Conservation (phyloP, 2,888 invertebrate species). For the Epinotia nisella region DNA sequence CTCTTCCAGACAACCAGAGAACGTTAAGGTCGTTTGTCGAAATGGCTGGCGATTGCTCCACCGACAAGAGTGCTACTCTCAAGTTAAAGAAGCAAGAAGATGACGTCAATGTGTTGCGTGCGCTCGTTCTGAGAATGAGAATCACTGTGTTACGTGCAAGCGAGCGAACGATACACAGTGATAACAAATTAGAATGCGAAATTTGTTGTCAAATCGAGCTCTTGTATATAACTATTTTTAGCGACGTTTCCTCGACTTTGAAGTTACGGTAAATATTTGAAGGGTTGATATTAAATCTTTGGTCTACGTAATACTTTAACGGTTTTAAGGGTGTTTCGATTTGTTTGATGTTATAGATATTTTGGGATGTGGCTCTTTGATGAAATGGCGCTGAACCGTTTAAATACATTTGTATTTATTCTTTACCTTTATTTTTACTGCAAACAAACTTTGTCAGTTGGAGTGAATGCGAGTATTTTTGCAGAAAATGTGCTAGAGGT, state of each 20-base stretch:
- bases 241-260: constrained; percentile 27
- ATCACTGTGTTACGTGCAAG: too few relatives aligned
- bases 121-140: too few relatives aligned
- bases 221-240: constrained; percentile 34
- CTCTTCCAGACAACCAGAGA: too few relatives aligned
- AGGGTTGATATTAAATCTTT: constrained; percentile 32
- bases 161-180: not conserved
- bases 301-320: constrained; percentile 18
- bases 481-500: too few relatives aligned
- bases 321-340: constrained; percentile 11
- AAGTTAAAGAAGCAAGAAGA: too few relatives aligned
- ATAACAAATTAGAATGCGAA: not conserved
- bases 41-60: too few relatives aligned
- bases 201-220: not conserved
- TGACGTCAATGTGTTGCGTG: too few relatives aligned
- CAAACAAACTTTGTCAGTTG: too few relatives aligned
- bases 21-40: too few relatives aligned
- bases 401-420: not conserved
- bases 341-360: constrained; percentile 19
- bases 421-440: too few relatives aligned
- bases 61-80: too few relatives aligned
- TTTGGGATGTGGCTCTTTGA: not conserved
- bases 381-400: not conserved
- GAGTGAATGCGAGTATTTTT: too few relatives aligned
- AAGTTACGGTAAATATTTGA: constrained; percentile 28